A percentile compares a stretch with the other conserved stretches of the same genome.
Evolutionary conservation across 1,140 invertebrate species (phyloP).

Genomic region (Lamellibrachia luymesi): DNA sequence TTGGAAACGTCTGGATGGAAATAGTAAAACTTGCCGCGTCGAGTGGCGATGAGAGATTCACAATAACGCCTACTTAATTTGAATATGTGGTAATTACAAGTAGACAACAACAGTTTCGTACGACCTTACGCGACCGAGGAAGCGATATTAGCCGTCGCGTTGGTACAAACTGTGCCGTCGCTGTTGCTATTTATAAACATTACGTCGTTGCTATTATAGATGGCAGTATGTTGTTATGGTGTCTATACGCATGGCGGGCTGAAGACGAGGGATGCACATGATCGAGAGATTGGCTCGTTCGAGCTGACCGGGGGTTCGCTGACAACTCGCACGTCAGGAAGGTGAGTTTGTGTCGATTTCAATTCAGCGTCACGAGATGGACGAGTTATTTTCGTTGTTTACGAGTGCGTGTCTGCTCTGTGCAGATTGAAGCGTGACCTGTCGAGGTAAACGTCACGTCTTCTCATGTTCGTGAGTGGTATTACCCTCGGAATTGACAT

Average conservation of each 20-base stretch:
- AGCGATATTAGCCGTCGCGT: background rate
- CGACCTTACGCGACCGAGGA: background rate
- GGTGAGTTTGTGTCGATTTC: background rate
- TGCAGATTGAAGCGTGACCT: background rate
- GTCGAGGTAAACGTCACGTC: background rate
- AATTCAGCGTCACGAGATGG: background rate
- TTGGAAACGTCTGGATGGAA: background rate
- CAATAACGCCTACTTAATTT: background rate
- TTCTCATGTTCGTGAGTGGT: background rate
- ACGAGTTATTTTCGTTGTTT: background rate
- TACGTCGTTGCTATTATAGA: background rate
- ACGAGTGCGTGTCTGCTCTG: background rate
- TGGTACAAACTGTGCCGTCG: background rate
- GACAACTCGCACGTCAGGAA: background rate
- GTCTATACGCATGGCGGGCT: background rate
- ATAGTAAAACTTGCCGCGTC: background rate
- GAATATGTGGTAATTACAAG: background rate
- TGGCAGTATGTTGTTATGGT: background rate
- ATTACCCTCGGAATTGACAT: background rate
- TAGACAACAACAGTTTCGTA: background rate
- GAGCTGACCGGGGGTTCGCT: background rate
- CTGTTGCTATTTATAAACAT: background rate
- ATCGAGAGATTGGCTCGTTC: background rate
- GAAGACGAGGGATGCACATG: background rate
- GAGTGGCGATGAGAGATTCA: background rate